phyloP scores from a whole-genome alignment of 1,140 invertebrate species.

The Ridgeia piscesae region DNA sequence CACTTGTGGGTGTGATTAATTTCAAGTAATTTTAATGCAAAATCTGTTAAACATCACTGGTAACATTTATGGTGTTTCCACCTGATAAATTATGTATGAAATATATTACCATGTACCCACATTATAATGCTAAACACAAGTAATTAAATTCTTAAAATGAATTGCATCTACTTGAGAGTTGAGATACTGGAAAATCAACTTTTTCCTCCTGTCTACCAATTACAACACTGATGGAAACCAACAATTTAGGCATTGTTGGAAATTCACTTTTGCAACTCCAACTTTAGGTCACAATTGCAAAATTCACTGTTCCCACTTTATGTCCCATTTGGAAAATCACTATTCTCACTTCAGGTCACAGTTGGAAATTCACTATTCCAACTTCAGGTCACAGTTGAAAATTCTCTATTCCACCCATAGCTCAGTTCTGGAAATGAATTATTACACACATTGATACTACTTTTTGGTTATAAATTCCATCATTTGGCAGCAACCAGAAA shows the following conservation, averaged over 20 bases:
- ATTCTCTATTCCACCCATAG: not conserved
- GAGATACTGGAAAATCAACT: too few relatives aligned
- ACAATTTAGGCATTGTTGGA: not conserved
- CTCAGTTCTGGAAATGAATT: too few relatives aligned
- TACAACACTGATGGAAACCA: too few relatives aligned
- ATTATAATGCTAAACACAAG: too few relatives aligned
- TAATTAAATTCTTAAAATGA: too few relatives aligned
- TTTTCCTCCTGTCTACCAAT: too few relatives aligned
- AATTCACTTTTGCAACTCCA: not conserved
- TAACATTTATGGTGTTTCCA: not conserved
- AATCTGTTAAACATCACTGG: not conserved
- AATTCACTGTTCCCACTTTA: not conserved
- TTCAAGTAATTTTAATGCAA: not conserved
- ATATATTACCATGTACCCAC: not conserved
- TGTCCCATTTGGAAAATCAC: not conserved
- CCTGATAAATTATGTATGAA: not conserved
- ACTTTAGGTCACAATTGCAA: not conserved
- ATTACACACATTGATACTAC: too few relatives aligned
- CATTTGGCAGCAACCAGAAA: too few relatives aligned
- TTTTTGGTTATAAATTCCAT: too few relatives aligned
- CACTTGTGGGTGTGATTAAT: not conserved
- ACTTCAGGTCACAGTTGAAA: not conserved
- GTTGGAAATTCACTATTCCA: not conserved
- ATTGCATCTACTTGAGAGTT: too few relatives aligned
- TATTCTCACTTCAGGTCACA: too few relatives aligned